These are phyloP conservation scores for Anastrepha obliqua DNA, from an alignment of 1,140 invertebrate genomes.

Conservation along the genomic window DNA sequence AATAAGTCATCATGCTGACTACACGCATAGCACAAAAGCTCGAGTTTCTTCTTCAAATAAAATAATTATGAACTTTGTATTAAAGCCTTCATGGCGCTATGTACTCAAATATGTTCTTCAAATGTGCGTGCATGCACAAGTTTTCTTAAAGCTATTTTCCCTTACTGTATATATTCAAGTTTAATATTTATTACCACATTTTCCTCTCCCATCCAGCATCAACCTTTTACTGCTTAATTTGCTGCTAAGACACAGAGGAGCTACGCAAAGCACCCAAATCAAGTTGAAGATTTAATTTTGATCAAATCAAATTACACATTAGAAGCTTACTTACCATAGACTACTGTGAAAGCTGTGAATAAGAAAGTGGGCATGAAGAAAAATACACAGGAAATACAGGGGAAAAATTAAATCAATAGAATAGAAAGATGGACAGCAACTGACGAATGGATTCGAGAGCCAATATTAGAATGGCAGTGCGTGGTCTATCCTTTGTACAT, in stretches of 20 bases:
- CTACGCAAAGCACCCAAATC: not conserved
- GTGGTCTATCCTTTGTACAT: not conserved
- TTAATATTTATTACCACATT: too few relatives aligned
- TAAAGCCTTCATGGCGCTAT: too few relatives aligned
- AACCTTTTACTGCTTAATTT: not conserved
- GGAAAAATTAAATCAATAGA: constrained; percentile 13
- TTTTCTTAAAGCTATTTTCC: too few relatives aligned
- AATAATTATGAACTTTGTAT: too few relatives aligned
- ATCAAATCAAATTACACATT: constrained; percentile 33
- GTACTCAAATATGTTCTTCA: too few relatives aligned
- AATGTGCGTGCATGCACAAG: too few relatives aligned
- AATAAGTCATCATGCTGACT: too few relatives aligned
- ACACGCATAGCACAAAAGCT: too few relatives aligned
- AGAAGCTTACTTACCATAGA: not conserved
- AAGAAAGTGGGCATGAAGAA: not conserved
- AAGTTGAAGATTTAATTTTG: constrained; percentile 38
- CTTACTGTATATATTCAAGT: too few relatives aligned
- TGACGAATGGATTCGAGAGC: not conserved
- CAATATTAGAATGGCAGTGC: constrained; percentile 1
- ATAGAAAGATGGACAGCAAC: constrained; percentile 13
- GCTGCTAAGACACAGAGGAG: not conserved
- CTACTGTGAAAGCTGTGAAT: not conserved
- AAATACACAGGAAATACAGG: not conserved
- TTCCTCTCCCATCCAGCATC: too few relatives aligned
- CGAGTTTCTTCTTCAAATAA: too few relatives aligned